Evolutionary conservation across 2,113 vertebrate species (phyloP).

Genomic region (Cyphomyrus plagiostoma): DNA sequence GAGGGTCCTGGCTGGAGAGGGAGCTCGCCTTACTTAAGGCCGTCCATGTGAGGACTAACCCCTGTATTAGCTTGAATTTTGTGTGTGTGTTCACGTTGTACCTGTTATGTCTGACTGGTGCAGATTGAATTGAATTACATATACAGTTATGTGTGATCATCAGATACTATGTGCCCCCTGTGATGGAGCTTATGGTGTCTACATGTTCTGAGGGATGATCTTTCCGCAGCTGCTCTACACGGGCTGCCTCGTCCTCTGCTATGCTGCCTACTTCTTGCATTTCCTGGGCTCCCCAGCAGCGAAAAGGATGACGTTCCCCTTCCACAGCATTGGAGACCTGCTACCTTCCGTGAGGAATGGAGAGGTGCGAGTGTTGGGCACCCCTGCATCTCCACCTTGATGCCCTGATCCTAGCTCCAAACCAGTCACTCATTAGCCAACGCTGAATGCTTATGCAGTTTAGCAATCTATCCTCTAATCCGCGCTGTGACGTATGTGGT

Average conservation of each 20-base stretch:
- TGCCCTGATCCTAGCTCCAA: neutral
- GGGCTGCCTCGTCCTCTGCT: slow-evolving; percentile 72
- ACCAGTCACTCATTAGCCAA: neutral
- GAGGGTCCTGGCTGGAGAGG: neutral
- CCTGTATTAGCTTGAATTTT: neutral
- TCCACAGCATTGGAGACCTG: slow-evolving; percentile 63
- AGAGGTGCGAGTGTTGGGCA: slow-evolving; percentile 55
- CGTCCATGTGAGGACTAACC: neutral
- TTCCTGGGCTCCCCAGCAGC: slow-evolving; percentile 77
- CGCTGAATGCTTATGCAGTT: neutral
- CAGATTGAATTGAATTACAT: neutral
- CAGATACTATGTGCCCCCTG: neutral
- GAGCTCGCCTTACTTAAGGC: neutral
- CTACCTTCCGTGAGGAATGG: slow-evolving; percentile 61
- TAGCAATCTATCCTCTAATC: neutral
- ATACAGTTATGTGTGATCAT: neutral
- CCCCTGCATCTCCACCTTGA: neutral
- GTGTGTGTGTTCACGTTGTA: neutral
- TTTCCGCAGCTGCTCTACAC: slow-evolving; percentile 72
- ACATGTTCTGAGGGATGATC: neutral
- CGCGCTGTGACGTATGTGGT: neutral
- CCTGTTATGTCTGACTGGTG: neutral
- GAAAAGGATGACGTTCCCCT: slow-evolving; percentile 69
- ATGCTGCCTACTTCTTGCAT: slow-evolving; percentile 69
- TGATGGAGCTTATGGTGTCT: neutral